Evolutionary conservation across 2,888 invertebrate species (phyloP), one percentile per base, ranked within the genome.

Genomic region (Petrophora chlorosata): DNA sequence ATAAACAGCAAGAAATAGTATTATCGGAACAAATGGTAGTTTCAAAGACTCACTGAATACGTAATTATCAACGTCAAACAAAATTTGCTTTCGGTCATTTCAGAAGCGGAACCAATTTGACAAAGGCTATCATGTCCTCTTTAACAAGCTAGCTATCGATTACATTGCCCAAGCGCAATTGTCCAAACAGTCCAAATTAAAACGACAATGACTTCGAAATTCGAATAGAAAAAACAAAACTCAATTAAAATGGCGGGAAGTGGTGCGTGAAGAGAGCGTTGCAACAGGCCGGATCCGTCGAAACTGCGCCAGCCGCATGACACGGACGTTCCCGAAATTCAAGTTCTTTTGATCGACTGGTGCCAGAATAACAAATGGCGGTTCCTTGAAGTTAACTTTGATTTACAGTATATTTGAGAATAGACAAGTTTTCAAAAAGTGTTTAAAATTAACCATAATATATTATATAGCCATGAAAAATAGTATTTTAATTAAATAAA

Each of bases 191-290:
- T 22, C 14, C 44, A 19, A 56, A 54, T 53, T 55, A 55, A 55
- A 54, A 59, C 55, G 53, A 55, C 51, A 56, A 48, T 48, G 49
- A 54, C 51, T 23, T 46, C 38, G 45, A 47, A 54, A 54, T 42
- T 43, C 45, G 34, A 52, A 56, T 33, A 49, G 29, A 49, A 51
- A 79, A 77, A 81, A 79, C 75, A 75, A 83, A 82, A 79, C 54
- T 70, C 70, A 75, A 82, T 76, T 76, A 78, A 79, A 69, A 69
- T 70, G 68, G 53, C 44, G 58, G 53, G 73, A 85, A 85, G 65
- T 82, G 72, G 86, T 73, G 84, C 86, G 77, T 81, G 81, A 82
- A 82, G 76, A 78, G 76, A 79, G 61, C 72, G 76, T 82, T 79
- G 71, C 77, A 71, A 76, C 71, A 76, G 47, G 67, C 75, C 76